phyloP scores from a whole-genome alignment of 2,888 invertebrate species.

The Catocala sponsa region DNA sequence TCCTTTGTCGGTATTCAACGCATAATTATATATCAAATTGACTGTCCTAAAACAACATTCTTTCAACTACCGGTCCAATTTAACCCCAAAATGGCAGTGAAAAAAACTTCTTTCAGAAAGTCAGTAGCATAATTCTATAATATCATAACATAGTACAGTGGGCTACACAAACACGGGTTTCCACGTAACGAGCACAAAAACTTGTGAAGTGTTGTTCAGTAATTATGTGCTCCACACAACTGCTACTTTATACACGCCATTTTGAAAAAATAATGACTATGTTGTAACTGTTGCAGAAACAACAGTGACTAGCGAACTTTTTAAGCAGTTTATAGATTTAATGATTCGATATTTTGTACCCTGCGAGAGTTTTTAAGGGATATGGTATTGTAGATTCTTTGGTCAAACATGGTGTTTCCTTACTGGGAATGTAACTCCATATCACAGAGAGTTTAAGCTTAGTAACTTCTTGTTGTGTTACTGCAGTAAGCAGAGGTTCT shows the following conservation, averaged over 20 bases:
- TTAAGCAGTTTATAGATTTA: neutral
- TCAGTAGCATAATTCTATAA: neutral
- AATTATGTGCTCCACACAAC: constrained; percentile 46
- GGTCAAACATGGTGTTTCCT: too few species aligned
- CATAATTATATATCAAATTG: constrained; percentile 1
- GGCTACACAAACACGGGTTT: constrained; percentile 46
- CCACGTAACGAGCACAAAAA: constrained; percentile 35
- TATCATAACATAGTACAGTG: constrained; percentile 29
- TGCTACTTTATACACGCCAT: constrained; percentile 7
- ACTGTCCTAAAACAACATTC: constrained; percentile 11
- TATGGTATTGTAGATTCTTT: too few species aligned
- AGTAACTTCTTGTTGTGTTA: too few species aligned
- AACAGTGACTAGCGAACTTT: constrained; percentile 15
- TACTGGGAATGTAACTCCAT: too few species aligned
- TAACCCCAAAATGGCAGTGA: neutral
- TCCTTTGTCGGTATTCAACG: constrained; percentile 2
- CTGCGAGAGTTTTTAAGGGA: neutral
- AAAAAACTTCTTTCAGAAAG: neutral
- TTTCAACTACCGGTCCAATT: neutral
- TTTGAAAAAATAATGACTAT: constrained; percentile 4
- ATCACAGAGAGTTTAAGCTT: too few species aligned
- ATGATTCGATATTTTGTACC: neutral
- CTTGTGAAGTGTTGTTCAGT: constrained; percentile 34
- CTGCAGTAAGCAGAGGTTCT: too few species aligned
- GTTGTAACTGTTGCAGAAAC: constrained; percentile 6